phyloP scores from a whole-genome alignment of 2,797 vertebrate genomes.

The Pipistrellus pipistrellus region DNA sequence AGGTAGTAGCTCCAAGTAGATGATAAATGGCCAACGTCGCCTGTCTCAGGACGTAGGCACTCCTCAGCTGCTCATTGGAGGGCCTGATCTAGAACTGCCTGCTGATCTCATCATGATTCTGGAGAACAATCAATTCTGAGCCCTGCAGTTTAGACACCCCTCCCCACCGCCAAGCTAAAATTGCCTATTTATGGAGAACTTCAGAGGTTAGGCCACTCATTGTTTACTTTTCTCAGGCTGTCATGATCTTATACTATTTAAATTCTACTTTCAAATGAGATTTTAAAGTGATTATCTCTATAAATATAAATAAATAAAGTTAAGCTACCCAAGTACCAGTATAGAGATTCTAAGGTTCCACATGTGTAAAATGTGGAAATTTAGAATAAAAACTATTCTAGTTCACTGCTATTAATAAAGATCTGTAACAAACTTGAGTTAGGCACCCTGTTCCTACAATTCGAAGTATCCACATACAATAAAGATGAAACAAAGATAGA shows the following conservation, averaged over 20 bases:
- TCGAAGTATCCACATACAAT: neutral
- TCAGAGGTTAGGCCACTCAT: neutral
- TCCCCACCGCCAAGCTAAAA: neutral
- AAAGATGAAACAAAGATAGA: conserved; percentile 19
- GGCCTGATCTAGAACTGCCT: neutral
- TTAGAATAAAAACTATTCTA: neutral
- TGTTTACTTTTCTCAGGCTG: neutral
- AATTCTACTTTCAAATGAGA: neutral
- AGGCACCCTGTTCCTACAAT: neutral
- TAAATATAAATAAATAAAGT: conserved; percentile 46
- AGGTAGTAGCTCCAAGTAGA: neutral
- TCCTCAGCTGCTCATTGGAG: neutral
- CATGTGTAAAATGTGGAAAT: neutral
- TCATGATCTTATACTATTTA: neutral
- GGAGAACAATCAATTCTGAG: neutral
- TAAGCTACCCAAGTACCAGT: neutral
- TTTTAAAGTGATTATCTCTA: neutral
- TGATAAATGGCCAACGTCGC: neutral
- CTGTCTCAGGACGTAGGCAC: neutral
- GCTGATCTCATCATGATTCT: neutral
- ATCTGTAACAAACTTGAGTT: neutral
- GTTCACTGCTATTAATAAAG: neutral
- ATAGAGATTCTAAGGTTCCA: neutral
- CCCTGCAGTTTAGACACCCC: neutral
- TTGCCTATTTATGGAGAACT: neutral